Evolutionary conservation across 2,888 invertebrate species (phyloP), one percentile per base, ranked within the genome.

Genomic region (Geotrupes spiniger): DNA sequence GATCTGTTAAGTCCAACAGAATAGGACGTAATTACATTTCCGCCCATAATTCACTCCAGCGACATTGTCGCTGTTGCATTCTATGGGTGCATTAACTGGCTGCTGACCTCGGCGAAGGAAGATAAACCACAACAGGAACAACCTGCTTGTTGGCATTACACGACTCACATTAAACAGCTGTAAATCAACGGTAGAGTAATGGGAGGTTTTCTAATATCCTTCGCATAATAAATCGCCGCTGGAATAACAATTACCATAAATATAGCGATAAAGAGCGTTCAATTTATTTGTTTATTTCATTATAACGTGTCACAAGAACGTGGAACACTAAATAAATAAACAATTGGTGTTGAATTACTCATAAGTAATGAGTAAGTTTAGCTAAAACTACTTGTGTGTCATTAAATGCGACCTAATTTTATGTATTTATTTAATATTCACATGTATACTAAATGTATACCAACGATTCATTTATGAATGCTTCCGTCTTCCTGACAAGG

Each of bases 81-180:
- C 33, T 33, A 15, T 10, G 15, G 33, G 33, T 10, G 33, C 33
- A 33, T 33, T 33, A 33, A 33, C 33, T 33, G 33, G 33, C 33
- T 33, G 33, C 33, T 33, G 33, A 33, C 33, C 33, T 33, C 33
- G 33, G 15, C 9, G 6, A 33, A 33, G 33, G 33, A 33, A 33
- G 15, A 33, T 33, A 33, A 33, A 33, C 33, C 14, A 14, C 33
- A 10, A 2, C 33, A 33, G 33, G 33, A 33, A 33, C 33, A 33
- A 33, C 33, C 33, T 33, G 33, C 33, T 10, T 14, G 33, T 4
- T 33, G 33, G 11, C 33, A 33, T 33, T 33, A 33, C 33, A 33
- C 33, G 33, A 14, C 33, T 33, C 11, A 15, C 9, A 14, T 11
- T 29, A 15, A 14, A 15, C 33, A 4, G 33, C 11, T 33, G 33